phyloP scores from a whole-genome alignment of 2,113 vertebrate genomes.

The Ia io region DNA sequence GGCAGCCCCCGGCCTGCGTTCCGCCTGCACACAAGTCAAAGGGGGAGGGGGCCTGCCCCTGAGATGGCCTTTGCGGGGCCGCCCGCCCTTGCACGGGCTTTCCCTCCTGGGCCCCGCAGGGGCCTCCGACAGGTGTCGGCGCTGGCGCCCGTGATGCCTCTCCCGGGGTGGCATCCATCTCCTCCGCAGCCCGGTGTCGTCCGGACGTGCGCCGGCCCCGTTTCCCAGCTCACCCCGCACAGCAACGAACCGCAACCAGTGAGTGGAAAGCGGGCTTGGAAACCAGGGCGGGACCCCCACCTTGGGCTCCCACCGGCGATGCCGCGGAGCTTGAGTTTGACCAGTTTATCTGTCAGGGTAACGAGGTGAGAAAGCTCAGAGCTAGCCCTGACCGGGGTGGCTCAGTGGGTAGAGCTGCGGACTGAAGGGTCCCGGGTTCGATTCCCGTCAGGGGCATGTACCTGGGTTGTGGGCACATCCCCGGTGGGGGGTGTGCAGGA shows the following conservation, averaged over 20 bases:
- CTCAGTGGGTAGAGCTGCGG: too few species aligned
- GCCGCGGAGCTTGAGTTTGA: background rate
- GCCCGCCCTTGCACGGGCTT: background rate
- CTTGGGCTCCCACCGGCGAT: background rate
- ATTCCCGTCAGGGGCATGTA: too few species aligned
- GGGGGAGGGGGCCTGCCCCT: background rate
- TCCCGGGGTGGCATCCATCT: background rate
- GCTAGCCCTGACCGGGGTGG: background rate
- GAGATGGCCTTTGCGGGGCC: background rate
- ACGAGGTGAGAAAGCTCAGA: background rate
- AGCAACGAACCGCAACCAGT: background rate
- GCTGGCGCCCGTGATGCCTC: background rate
- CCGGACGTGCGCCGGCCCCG: background rate
- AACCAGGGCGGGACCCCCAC: background rate
- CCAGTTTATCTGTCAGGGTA: background rate
- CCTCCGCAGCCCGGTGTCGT: background rate
- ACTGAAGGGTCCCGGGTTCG: too few species aligned
- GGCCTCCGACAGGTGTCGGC: too few species aligned
- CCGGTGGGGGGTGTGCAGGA: too few species aligned
- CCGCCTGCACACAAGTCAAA: background rate
- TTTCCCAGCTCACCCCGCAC: background rate
- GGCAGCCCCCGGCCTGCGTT: background rate
- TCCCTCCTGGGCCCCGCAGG: background rate
- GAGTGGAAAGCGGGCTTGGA: background rate
- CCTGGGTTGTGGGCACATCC: too few species aligned